Evolutionary conservation across 1,140 invertebrate species (phyloP), one percentile per base, ranked within the genome.

Genomic region (Hermetia illucens): DNA sequence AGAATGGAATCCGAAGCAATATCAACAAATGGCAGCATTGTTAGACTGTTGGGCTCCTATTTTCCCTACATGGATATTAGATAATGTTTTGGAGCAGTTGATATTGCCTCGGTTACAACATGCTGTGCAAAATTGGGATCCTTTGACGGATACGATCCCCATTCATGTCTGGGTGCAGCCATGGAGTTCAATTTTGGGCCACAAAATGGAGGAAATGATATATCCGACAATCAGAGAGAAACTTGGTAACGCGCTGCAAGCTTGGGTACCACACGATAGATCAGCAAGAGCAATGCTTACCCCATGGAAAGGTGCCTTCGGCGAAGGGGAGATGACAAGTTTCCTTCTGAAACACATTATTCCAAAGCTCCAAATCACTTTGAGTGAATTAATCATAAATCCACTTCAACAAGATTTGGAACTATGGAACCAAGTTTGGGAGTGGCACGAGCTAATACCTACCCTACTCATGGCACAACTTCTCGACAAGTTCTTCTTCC

Each of bases 121-220:
- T 12, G 88, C 86, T 46, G 88, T 94, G 0, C 75, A 86, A 29
- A 72, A 75, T 27, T 98, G 94, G 95, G 88, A 98, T 69, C 94
- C 95, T 1, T 66, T 93, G 0, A 84, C 79, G 0, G 94, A 98
- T 54, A 83, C 81, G 0, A 74, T 94, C 37, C 92, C 93, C 2
- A 87, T 98, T 44, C 92, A 98, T 63, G 73, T 78, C 5, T 99
- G 95, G 95, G 77, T 97, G 39, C 80, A 95, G 63, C 95, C 95
- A 0, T 99, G 94, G 94, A 49, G 51, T 12, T 42, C 34, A 3
- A 53, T 61, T 5, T 34, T 61, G 21, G 71, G 71, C 27, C 45
- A 51, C 3, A 64, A 66, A 32, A 52, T 97, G 48, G 79, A 88
- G 47, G 75, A 76, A 2, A 68, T 71, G 6, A 76, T 96, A 5